These are phyloP conservation scores for Pseudomugil tenellus DNA, from an alignment of 2,797 vertebrate species.

Conservation along the genomic window DNA sequence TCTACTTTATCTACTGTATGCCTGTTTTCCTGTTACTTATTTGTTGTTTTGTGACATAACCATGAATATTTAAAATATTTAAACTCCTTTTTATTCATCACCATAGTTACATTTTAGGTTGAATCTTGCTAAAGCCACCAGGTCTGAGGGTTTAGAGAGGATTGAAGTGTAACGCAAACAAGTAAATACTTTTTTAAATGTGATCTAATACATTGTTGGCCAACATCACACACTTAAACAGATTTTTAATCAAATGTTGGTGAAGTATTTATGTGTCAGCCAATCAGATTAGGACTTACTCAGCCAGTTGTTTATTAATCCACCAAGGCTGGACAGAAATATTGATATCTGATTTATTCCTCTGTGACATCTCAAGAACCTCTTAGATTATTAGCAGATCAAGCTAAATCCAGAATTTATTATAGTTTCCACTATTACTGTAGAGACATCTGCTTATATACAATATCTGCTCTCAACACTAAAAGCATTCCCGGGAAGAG, in stretches of 20 bases:
- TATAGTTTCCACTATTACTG: conserved; percentile 73
- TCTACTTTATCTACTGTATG: conserved; percentile 34
- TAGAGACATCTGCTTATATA: conserved; percentile 63
- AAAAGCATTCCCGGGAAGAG: conserved; percentile 80
- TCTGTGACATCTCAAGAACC: conserved; percentile 39
- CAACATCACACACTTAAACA: not conserved
- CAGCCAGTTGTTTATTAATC: conserved; percentile 27
- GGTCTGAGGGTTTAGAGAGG: conserved; percentile 54
- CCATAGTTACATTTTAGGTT: conserved; percentile 51
- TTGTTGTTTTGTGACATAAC: conserved; percentile 57
- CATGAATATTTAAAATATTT: conserved; percentile 42
- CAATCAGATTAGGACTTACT: conserved; percentile 27
- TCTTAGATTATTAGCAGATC: conserved; percentile 32
- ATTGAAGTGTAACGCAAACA: too few species aligned
- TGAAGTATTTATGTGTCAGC: not conserved
- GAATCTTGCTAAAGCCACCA: conserved; percentile 39
- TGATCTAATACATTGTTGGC: not conserved
- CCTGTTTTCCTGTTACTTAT: conserved; percentile 32
- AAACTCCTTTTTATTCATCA: conserved; percentile 58
- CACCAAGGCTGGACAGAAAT: conserved; percentile 21
- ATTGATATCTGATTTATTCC: conserved; percentile 48
- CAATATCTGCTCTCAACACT: conserved; percentile 51
- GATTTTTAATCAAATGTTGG: not conserved
- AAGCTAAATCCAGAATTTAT: conserved; percentile 61
- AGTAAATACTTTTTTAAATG: not conserved